phyloP scores from a whole-genome alignment of 2,797 vertebrate species.

The Phrynocephalus forsythii region DNA sequence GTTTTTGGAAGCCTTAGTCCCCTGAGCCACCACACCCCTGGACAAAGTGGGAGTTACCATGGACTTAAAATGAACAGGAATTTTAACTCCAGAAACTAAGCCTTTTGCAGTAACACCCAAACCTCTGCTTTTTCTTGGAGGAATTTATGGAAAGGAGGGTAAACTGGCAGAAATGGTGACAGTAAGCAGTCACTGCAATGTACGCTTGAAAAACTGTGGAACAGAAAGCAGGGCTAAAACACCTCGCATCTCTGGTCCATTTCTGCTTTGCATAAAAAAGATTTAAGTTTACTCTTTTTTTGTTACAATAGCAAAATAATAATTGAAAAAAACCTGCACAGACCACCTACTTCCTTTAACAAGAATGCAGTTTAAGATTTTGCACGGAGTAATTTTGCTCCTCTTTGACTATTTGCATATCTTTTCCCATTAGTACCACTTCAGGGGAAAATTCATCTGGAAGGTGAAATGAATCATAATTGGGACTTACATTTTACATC shows the following conservation, averaged over 20 bases:
- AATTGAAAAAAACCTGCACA: neutral
- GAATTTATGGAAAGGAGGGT: neutral
- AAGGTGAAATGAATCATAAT: constrained; percentile 54
- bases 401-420: constrained; percentile 45
- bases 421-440: constrained; percentile 33
- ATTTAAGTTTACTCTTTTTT: neutral
- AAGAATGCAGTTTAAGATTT: neutral
- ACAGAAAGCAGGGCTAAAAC: neutral
- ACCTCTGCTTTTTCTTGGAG: neutral
- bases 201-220: neutral
- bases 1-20: no score
- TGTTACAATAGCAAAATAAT: neutral
- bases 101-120: no score
- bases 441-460: constrained; percentile 39
- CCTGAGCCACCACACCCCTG: no score
- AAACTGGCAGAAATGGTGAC: neutral
- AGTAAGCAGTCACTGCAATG: neutral
- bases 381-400: neutral
- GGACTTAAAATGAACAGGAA: no score
- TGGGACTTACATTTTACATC: constrained; percentile 43
- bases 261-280: neutral
- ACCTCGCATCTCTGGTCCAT: neutral
- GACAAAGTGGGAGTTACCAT: no score
- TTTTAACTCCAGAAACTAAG: no score
- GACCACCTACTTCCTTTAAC: neutral